Base-by-base conservation (phyloP, 2,797 vertebrate species). In the Sebastes hubbsi region DNA sequence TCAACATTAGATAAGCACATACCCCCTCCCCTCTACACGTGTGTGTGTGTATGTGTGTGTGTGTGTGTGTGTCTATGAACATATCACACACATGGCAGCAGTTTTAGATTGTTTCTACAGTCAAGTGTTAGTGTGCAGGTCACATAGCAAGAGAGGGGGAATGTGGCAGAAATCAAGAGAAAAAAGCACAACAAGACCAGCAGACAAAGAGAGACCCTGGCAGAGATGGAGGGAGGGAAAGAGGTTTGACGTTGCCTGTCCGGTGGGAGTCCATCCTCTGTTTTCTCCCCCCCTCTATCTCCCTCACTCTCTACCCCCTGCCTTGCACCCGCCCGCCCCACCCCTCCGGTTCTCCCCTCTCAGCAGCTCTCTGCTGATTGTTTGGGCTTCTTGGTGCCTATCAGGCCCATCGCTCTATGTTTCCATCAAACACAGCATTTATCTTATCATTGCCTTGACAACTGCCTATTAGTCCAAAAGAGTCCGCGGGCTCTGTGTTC, bases 1-100 rank as follows among this genome's bases (percentile, higher is more conserved):
- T 92, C 92, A 93, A 91, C 95, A 96, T 96, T 95, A 96, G 95
- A 96, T 96, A 96, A 96, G 94, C 95, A 95, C 90, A 91, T 81
- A 90, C 84, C 85, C 88, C 84, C 89, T 67, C 80, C 84, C 80
- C 54, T 87, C 81, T 78, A 77, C 74, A 84, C 59, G 22, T 80
- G 80, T 85, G 81, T 90, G 22, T 66, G 34, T 63, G 78, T 75
- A 49, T 34, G 61, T 86, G 73, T 84, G 75, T 87, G 83, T 84
- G 49, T 83, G 78, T 80, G 54, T 60, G 38, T 85, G 72, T 77
- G 76, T 84, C 36, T 80, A 71, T 78, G 88, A 85, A 85, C 87
- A 87, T 89, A 84, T 91, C 87, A 84, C 86, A 88, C 87, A 89
- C 83, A 86, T 46, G 66, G 88, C 81, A 67, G 85, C 71, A 69